These are phyloP conservation scores for Carduelis carduelis DNA, from an alignment of 2,797 vertebrate species.

Conservation along the genomic window DNA sequence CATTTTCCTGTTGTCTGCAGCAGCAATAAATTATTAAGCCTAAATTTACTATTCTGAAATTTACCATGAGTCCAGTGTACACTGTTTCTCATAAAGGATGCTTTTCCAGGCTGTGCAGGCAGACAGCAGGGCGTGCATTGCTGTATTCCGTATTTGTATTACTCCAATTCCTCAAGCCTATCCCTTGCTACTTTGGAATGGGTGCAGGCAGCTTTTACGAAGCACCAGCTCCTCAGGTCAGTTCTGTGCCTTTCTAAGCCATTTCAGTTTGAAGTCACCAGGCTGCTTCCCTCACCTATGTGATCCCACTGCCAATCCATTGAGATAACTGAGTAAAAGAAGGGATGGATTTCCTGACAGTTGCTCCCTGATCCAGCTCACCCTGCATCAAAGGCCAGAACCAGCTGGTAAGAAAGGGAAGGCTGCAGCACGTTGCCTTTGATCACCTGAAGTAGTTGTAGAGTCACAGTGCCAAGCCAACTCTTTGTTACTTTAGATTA, in stretches of 20 bases:
- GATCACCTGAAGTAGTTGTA: not conserved
- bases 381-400: not conserved
- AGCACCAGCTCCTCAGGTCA: not conserved
- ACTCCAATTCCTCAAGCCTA: not conserved
- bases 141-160: not conserved
- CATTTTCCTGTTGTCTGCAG: not conserved
- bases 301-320: not conserved
- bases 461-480: not conserved
- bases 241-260: not conserved
- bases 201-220: not conserved
- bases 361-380: not conserved
- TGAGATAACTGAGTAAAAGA: not conserved
- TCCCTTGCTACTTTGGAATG: not conserved
- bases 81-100: not conserved
- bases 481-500: not conserved
- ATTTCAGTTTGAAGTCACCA: not conserved
- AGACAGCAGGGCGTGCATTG: not conserved
- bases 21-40: not conserved
- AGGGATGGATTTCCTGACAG: accelerated
- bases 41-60: not conserved
- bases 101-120: not conserved
- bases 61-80: not conserved
- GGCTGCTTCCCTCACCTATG: not conserved
- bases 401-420: not conserved
- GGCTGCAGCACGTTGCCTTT: not conserved